Percentiles rank a stretch among this genome's conserved stretches.
These are phyloP conservation scores for Heteractis magnifica DNA, from an alignment of 92 coral and sea anemone species.

Conservation along the genomic window DNA sequence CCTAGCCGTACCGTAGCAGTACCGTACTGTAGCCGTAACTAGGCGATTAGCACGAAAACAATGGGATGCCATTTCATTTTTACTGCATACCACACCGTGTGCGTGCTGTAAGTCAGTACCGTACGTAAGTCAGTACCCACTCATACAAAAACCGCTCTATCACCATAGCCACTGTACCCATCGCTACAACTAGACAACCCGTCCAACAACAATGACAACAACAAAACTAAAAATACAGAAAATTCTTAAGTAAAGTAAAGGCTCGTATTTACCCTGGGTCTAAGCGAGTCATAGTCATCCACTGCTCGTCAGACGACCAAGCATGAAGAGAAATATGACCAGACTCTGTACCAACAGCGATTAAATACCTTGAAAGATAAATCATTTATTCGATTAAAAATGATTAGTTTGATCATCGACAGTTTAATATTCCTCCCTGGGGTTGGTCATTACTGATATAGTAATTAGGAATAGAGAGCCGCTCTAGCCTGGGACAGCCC, in stretches of 20 bases:
- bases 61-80: no score
- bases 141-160: no score
- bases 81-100: no score
- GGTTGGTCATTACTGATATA: no score
- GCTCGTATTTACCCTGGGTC: background rate
- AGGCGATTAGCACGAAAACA: no score
- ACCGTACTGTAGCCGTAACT: no score
- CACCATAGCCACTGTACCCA: no score
- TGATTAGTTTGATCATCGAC: background rate
- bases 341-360: constrained; percentile 84
- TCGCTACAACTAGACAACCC: background rate
- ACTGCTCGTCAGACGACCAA: constrained; percentile 56
- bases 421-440: background rate
- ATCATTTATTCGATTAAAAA: background rate
- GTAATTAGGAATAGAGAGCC: no score
- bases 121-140: no score
- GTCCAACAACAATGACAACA: background rate
- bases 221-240: background rate
- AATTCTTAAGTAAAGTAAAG: background rate
- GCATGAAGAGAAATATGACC: constrained; percentile 77
- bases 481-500: no score
- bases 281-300: constrained; percentile 50
- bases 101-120: no score
- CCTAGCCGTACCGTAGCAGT: no score
- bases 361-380: constrained; percentile 55